Evolutionary conservation across 2,797 vertebrate genomes (phyloP).

Genomic region (Gadopsis marmoratus): DNA sequence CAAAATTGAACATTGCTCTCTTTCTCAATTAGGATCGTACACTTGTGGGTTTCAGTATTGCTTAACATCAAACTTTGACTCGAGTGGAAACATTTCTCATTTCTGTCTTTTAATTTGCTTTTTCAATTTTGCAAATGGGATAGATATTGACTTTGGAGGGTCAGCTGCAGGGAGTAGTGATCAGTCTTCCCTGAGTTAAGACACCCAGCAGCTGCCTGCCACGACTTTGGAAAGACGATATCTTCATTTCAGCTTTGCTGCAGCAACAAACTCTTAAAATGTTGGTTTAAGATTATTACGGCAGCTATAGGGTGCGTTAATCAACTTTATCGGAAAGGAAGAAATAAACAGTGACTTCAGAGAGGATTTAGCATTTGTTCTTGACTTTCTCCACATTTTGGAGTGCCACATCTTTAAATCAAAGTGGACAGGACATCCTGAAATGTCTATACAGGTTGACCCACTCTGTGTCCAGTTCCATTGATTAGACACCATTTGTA

Average conservation of each 20-base stretch:
- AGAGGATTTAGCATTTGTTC: not conserved
- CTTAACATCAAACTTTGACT: conserved; percentile 58
- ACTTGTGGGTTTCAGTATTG: conserved; percentile 53
- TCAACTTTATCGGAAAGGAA: conserved; percentile 21
- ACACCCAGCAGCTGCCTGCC: conserved; percentile 46
- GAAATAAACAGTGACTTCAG: not conserved
- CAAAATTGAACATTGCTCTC: conserved; percentile 49
- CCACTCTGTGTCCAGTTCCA: not conserved
- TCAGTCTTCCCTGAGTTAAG: conserved; percentile 52
- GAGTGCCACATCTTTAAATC: not conserved
- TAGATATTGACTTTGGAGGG: conserved; percentile 65
- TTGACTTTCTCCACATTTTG: conserved; percentile 8
- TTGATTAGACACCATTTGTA: not conserved
- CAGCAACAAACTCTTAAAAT: conserved; percentile 25
- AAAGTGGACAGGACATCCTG: not conserved
- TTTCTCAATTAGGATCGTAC: conserved; percentile 52
- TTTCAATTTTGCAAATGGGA: conserved; percentile 74
- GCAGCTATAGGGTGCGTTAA: conserved; percentile 9
- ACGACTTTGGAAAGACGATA: conserved; percentile 22
- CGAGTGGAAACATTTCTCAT: conserved; percentile 42
- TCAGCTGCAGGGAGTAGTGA: conserved; percentile 40
- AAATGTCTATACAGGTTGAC: not conserved
- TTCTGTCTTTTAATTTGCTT: conserved; percentile 73
- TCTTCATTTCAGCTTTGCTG: conserved; percentile 34
- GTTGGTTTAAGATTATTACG: conserved; percentile 22